These are phyloP conservation scores for Oryzias curvinotus DNA, from an alignment of 2,113 vertebrate species.

Conservation along the genomic window DNA sequence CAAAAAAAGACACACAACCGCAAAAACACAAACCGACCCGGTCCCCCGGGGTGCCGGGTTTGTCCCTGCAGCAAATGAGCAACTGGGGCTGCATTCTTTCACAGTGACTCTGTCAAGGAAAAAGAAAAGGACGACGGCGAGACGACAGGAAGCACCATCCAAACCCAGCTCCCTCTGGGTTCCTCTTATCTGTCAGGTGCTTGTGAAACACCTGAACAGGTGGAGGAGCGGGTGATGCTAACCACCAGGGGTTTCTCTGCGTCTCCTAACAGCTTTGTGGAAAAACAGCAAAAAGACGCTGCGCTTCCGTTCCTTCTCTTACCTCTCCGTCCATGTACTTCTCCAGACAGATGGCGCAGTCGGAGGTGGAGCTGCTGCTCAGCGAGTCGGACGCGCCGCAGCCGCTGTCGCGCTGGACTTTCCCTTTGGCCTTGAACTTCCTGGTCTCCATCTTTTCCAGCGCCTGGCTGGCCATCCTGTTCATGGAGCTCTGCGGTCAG, in stretches of 20 bases:
- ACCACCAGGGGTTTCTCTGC: too few relatives aligned
- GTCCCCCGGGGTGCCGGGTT: slow-evolving; percentile 32
- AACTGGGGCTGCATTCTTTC: slow-evolving; percentile 27
- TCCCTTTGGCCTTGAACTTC: slow-evolving; percentile 95
- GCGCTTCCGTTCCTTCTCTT: slow-evolving; percentile 27
- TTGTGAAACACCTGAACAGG: slow-evolving; percentile 53
- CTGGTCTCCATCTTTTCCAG: slow-evolving; percentile 98
- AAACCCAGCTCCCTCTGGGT: slow-evolving; percentile 43
- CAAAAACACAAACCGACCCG: slow-evolving; percentile 25
- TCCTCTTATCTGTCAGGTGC: slow-evolving; percentile 65
- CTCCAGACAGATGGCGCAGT: slow-evolving; percentile 99
- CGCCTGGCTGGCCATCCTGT: slow-evolving; percentile 95
- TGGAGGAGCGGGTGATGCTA: slow-evolving; percentile 35
- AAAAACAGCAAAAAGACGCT: slow-evolving; percentile 30
- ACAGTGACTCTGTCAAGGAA: slow-evolving; percentile 44
- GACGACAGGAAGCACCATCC: slow-evolving; percentile 59
- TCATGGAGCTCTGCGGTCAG: slow-evolving; percentile 90
- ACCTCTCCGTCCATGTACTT: slow-evolving; percentile 99
- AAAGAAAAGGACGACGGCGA: slow-evolving; percentile 35
- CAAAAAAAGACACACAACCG: slow-evolving; percentile 58
- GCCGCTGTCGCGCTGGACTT: slow-evolving; percentile 87
- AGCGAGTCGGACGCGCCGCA: slow-evolving; percentile 89
- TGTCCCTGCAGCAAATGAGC: slow-evolving; percentile 53
- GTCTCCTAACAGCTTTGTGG: too few relatives aligned
- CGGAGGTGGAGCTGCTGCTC: slow-evolving; percentile 94